phyloP scores from a whole-genome alignment of 1,140 invertebrate genomes.

The Neomicropteryx cornuta region DNA sequence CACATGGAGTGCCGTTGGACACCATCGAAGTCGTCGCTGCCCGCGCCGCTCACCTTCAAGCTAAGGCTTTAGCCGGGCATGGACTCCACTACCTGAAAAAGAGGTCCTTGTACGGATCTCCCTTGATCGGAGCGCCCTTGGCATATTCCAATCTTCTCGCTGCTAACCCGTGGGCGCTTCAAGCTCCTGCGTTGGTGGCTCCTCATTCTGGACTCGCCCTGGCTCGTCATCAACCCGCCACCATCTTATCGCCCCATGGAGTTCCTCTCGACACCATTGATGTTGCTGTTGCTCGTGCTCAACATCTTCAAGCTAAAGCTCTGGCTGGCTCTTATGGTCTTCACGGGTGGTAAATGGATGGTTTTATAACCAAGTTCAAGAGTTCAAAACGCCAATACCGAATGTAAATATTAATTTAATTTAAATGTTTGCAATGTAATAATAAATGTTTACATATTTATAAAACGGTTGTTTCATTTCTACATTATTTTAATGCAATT shows the following conservation, averaged over 20 bases:
- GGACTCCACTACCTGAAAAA: conserved; percentile 25
- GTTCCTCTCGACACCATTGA: conserved; percentile 29
- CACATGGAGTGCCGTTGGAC: conserved; percentile 30
- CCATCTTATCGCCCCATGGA: conserved; percentile 23
- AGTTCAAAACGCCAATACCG: too few relatives aligned
- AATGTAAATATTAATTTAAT: too few relatives aligned
- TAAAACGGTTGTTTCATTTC: too few relatives aligned
- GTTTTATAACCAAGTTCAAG: too few relatives aligned
- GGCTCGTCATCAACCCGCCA: conserved; percentile 28
- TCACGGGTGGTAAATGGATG: too few relatives aligned
- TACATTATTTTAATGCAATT: too few relatives aligned
- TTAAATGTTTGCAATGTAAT: too few relatives aligned
- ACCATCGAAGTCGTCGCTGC: conserved; percentile 38
- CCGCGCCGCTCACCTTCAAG: conserved; percentile 27
- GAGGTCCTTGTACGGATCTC: conserved; percentile 13
- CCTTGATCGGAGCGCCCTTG: conserved; percentile 16
- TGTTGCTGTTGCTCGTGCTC: conserved; percentile 34
- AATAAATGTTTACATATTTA: too few relatives aligned
- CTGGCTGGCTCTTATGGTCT: conserved; percentile 14
- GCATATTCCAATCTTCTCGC: conserved; percentile 16
- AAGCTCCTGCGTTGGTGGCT: conserved; percentile 21
- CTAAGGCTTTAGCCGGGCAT: conserved; percentile 21
- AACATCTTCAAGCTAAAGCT: conserved; percentile 24
- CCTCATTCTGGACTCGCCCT: conserved; percentile 22
- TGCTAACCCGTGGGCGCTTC: conserved; percentile 20